A percentile compares a stretch with the other conserved stretches of the same genome.
phyloP scores from a whole-genome alignment of 2,797 vertebrate species.

The Remorina albescens region DNA sequence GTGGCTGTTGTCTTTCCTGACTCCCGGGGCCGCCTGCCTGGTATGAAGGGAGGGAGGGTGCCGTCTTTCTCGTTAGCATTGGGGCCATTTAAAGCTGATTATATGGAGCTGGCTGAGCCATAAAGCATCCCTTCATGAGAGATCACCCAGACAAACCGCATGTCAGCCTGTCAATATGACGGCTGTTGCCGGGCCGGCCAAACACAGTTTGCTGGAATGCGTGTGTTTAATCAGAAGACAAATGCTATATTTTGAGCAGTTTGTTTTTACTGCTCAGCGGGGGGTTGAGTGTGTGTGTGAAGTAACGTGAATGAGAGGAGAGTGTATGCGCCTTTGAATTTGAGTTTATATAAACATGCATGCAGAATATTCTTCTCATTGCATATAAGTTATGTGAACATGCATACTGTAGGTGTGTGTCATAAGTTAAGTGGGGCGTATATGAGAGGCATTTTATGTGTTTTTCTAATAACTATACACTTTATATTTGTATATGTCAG shows the following conservation, averaged over 20 bases:
- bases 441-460: slow-evolving; percentile 1
- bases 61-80: slow-evolving; percentile 70
- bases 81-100: slow-evolving; percentile 74
- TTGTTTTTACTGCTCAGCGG: slow-evolving; percentile 80
- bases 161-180: slow-evolving; percentile 79
- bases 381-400: slow-evolving; percentile 1
- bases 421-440: background rate
- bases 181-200: slow-evolving; percentile 77
- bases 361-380: slow-evolving; percentile 19
- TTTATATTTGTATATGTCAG: background rate
- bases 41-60: slow-evolving; percentile 53
- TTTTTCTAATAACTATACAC: background rate
- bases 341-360: slow-evolving; percentile 46
- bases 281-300: slow-evolving; percentile 38
- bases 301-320: slow-evolving; percentile 28
- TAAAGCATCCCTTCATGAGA: slow-evolving; percentile 80
- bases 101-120: slow-evolving; percentile 76
- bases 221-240: slow-evolving; percentile 80
- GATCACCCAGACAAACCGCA: slow-evolving; percentile 68
- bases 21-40: slow-evolving; percentile 57
- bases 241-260: slow-evolving; percentile 81
- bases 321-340: slow-evolving; percentile 35
- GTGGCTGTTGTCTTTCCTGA: slow-evolving; percentile 71
- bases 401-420: background rate
- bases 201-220: slow-evolving; percentile 75